Conservation (phyloP, 2,113 vertebrate genomes). For the Calyptommatus sinebrachiatus region DNA sequence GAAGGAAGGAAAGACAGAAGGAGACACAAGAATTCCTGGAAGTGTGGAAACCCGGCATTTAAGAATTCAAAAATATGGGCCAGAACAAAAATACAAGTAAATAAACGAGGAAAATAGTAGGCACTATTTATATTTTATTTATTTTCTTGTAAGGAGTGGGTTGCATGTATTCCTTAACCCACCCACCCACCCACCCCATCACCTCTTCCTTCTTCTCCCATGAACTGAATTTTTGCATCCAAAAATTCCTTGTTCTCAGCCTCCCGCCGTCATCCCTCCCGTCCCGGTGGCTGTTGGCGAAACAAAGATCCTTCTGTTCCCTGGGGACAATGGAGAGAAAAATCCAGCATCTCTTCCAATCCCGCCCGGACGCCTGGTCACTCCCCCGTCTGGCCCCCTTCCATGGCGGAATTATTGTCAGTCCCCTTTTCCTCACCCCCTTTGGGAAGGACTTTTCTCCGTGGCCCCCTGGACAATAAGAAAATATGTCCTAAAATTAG, state of each 20-base stretch:
- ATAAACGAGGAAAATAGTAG: too few species aligned
- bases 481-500: background rate
- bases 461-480: background rate
- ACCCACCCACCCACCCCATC: background rate
- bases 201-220: background rate
- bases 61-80: too few species aligned
- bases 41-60: background rate
- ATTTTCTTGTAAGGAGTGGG: too few species aligned
- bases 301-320: slow-evolving; percentile 49
- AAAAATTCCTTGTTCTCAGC: slow-evolving; percentile 1
- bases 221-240: slow-evolving; percentile 15
- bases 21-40: background rate
- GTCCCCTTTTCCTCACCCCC: too few species aligned
- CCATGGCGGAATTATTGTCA: too few species aligned
- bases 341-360: background rate
- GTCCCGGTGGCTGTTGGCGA: slow-evolving; percentile 34
- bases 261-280: background rate
- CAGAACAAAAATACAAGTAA: too few species aligned
- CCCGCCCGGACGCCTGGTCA: too few species aligned
- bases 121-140: too few species aligned
- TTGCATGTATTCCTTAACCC: too few species aligned
- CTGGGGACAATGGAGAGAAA: background rate
- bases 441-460: background rate
- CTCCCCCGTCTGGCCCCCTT: background rate
- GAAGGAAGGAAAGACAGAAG: background rate